These are phyloP conservation scores for Solea senegalensis DNA, from an alignment of 2,113 vertebrate species.

Conservation along the genomic window DNA sequence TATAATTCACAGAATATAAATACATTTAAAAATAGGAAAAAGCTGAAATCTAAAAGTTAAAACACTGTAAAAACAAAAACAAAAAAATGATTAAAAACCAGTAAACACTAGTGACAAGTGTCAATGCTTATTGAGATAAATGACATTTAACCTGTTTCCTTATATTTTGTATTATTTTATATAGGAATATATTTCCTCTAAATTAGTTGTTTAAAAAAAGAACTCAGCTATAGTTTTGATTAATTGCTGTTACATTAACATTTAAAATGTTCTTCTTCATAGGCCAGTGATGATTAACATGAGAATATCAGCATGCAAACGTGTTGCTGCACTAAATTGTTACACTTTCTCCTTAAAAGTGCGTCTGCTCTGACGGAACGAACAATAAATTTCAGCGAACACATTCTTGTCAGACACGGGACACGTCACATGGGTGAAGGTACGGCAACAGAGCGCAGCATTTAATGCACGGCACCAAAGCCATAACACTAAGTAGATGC, in stretches of 20 bases:
- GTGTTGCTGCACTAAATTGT: neutral
- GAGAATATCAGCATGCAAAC: neutral
- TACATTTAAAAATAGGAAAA: no score
- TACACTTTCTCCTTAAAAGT: slow-evolving; percentile 8
- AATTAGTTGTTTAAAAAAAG: no score
- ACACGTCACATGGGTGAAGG: slow-evolving; percentile 25
- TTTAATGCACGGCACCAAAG: slow-evolving; percentile 58
- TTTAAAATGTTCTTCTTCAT: slow-evolving; percentile 4
- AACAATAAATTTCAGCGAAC: slow-evolving; percentile 30
- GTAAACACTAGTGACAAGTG: no score
- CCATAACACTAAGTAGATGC: slow-evolving; percentile 70
- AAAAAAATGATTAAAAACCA: no score
- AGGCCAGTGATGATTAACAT: slow-evolving; percentile 6
- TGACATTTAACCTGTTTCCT: no score
- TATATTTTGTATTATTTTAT: no score
- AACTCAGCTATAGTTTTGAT: neutral
- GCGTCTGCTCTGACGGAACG: slow-evolving; percentile 14
- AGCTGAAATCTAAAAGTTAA: no score
- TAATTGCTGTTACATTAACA: neutral
- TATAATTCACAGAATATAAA: no score
- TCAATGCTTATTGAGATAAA: no score
- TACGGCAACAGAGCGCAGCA: slow-evolving; percentile 27
- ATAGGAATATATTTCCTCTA: no score
- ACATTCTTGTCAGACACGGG: slow-evolving; percentile 39
- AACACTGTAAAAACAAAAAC: no score